Evolutionary conservation across 2,113 vertebrate genomes (phyloP), one percentile per base, ranked within the genome.

Genomic region (Serranochromis macrocephalus): DNA sequence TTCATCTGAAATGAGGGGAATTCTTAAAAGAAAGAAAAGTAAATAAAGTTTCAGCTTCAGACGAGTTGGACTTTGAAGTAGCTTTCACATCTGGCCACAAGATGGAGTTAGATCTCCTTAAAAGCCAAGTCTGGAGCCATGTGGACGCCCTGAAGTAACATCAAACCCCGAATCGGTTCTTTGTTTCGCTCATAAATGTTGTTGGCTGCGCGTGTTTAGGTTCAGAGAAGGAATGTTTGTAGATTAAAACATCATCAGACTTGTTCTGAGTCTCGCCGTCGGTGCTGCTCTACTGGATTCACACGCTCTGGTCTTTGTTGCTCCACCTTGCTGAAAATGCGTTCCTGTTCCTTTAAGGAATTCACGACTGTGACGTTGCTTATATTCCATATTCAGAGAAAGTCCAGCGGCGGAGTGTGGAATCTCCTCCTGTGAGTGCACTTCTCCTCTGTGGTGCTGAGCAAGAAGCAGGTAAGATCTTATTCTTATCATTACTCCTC

Each of bases 311-410:
- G 7, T 53, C 55, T 88, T 79, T 85, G 88, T 94, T 88, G 93
- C 93, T 87, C 91, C 89, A 90, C 93, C 90, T 91, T 24, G 57
- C 82, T 87, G 17, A 55, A 84, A 89, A 81, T 53, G 16, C 29
- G 93, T 83, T 90, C 91, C 93, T 96, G 93, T 91, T 90, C 83
- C 94, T 95, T 94, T 94, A 94, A 95, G 91, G 89, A 87, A 91
- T 73, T 82, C 80, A 83, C 51, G 19, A 54, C n/a, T 9, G 90
- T 95, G 88, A 94, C 89, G 84, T 85, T 78, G 87, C 81, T 47
- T 88, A 51, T 91, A 92, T 95, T 94, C 93, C 94, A 92, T 87
- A 87, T 90, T 89, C 73, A 93, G 61, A 93, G 85, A 86, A 88
- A 73, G 89, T 95, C 93, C 92, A 93, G 90, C 49, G 89, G 89